Evolutionary conservation across 2,888 invertebrate genomes (phyloP), one percentile per base, ranked within the genome.

Genomic region (Galeruca laticollis): DNA sequence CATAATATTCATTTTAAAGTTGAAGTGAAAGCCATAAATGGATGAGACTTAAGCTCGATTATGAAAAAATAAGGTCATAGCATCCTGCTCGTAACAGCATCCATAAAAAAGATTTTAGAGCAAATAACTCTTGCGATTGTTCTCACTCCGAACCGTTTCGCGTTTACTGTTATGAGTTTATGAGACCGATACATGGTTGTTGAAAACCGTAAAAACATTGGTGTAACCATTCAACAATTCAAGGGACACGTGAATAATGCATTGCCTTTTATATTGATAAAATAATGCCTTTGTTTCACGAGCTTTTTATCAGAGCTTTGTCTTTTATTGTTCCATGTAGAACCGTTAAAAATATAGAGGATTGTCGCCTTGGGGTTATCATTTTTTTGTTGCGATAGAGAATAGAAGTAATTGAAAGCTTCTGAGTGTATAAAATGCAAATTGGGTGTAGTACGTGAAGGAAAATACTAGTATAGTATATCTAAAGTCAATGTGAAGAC

Each of bases 101-200:
- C 57, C 47, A 57, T 64, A 64, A 64, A 64, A 63, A 57, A 43
- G 64, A 57, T 33, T 47, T 64, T 64, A 64, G 64, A 47, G 47
- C 2, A 47, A 64, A 64, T 64, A 47, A 64, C 64, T 64, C 64
- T 43, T 64, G 20, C 15, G 64, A 64, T 64, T 57, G 57, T 64
- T 57, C 49, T 31, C 57, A 56, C 63, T 49, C 43, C 10, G 26
- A 35, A 21, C 20, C 8, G 35, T 31, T 57, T 31, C n/a, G 13
- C 47, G 21, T 57, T 57, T 20, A 64, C 56, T 18, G 64, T 79
- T 77, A 81, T 73, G 77, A 78, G 78, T 77, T 73, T 77, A 79
- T 79, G 78, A 79, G 80, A 79, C 77, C 76, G 72, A 78, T 78
- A 64, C 54, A 60, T 43, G 76, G 77, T 80, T 76, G 78, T 76